Conservation (phyloP, 1,140 invertebrate species). For the Manduca sexta region DNA sequence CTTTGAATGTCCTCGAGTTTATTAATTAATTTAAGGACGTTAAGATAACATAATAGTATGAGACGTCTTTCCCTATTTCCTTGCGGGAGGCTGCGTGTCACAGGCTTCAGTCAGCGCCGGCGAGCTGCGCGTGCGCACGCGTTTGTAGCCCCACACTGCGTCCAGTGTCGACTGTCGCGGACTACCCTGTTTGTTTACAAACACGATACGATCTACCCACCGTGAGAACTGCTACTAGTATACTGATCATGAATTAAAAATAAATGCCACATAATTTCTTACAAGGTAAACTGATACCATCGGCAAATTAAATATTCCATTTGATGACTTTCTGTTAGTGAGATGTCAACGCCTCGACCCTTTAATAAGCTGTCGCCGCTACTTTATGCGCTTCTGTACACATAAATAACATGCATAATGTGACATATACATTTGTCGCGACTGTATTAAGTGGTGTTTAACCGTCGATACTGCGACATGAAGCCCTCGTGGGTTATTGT, state of each 20-base stretch:
- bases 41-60: too few species aligned
- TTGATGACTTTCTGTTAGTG: constrained; percentile 55
- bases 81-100: constrained; percentile 44
- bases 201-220: constrained; percentile 26
- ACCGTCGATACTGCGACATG: constrained; percentile 49
- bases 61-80: constrained; percentile 30
- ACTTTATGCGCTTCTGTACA: constrained; percentile 43
- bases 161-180: constrained; percentile 1
- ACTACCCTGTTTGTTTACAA: constrained; percentile 51
- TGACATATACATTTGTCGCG: constrained; percentile 59
- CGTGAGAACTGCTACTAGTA: constrained; percentile 19
- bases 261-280: constrained; percentile 23
- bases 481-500: constrained; percentile 54
- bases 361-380: constrained; percentile 51
- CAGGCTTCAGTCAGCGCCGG: constrained; percentile 61
- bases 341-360: constrained; percentile 52
- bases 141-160: constrained; percentile 24
- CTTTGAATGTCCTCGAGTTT: neutral
- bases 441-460: constrained; percentile 46
- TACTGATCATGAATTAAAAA: constrained; percentile 17
- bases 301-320: constrained; percentile 43
- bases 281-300: constrained; percentile 23
- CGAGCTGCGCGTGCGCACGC: constrained; percentile 59
- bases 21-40: neutral
- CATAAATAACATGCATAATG: constrained; percentile 66